Evolutionary conservation across 1,140 invertebrate species (phyloP), one percentile per base, ranked within the genome.

Genomic region (Aphaenogaster rudis): DNA sequence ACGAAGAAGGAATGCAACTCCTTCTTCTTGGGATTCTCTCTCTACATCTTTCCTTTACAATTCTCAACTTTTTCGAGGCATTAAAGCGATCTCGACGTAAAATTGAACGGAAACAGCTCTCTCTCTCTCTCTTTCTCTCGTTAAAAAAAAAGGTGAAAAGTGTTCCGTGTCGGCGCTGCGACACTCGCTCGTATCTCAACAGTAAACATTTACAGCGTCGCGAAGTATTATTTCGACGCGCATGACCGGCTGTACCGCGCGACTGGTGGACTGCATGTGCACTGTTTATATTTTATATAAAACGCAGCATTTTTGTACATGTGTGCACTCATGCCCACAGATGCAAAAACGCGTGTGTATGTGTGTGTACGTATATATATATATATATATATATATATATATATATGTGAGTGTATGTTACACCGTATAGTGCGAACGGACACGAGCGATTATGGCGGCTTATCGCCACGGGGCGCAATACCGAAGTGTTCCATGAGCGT

Each of bases 381-480:
- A 8, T 57, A 7, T 21, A 21, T 57, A 8, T 57, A 2, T 57
- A 7, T 21, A 21, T 57, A 8, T 57, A 2, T 7, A n/a, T 28
- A 3, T 61, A 33, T 33, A 1, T 33, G 5, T 61, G 3, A 6
- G 1, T 67, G 1, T 67, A 21, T 28, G n/a, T 69, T 48, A 33
- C 45, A 48, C 21, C 4, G 13, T 50, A 59, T 45, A 76, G 36
- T 0, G 50, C 9, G n/a, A 52, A 45, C 39, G 84, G 79, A 88
- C 61, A 80, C 71, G 71, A 36, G 13, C 85, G 79, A 90, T 90
- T 90, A 90, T 85, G 45, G 63, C 69, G 67, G 86, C 81, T 90
- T 90, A 86, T 86, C 45, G 88, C 90, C 78, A 21, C 50, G 11
- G 77, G 88, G 86, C 50, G 81, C 71, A 91, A 90, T 91, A 88